Conservation (phyloP, 2,113 vertebrate genomes). For the Actenoides lindsayi region DNA sequence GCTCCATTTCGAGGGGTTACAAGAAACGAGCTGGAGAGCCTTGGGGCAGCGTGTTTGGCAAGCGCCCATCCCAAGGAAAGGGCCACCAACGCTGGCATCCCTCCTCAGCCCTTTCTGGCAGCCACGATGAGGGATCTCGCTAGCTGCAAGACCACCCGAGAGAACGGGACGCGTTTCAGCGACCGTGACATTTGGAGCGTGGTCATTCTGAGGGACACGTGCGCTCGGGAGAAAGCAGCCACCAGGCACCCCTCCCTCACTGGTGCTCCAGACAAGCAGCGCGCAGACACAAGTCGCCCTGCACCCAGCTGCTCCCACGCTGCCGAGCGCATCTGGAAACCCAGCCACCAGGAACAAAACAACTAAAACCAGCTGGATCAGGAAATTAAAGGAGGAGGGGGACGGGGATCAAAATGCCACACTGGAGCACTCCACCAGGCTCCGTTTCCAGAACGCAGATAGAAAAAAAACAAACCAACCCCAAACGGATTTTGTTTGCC, state of each 20-base stretch:
- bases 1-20: not conserved
- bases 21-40: not conserved
- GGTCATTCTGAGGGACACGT: not conserved
- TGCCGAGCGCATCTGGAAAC: constrained; percentile 10
- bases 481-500: not conserved
- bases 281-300: fast-evolving
- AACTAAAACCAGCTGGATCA: not conserved
- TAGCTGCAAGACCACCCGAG: not conserved
- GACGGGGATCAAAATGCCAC: not conserved
- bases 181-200: fast-evolving
- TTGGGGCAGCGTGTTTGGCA: not conserved
- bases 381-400: not conserved
- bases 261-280: not conserved
- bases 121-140: not conserved
- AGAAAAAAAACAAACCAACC: too few relatives aligned
- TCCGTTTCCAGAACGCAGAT: not conserved
- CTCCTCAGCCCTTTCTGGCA: not conserved
- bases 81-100: not conserved
- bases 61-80: not conserved
- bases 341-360: not conserved
- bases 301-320: not conserved
- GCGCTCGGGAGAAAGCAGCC: not conserved
- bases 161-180: not conserved
- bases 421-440: not conserved
- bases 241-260: not conserved